Conservation (phyloP, 2,888 invertebrate genomes). For the Perdita meconis region DNA sequence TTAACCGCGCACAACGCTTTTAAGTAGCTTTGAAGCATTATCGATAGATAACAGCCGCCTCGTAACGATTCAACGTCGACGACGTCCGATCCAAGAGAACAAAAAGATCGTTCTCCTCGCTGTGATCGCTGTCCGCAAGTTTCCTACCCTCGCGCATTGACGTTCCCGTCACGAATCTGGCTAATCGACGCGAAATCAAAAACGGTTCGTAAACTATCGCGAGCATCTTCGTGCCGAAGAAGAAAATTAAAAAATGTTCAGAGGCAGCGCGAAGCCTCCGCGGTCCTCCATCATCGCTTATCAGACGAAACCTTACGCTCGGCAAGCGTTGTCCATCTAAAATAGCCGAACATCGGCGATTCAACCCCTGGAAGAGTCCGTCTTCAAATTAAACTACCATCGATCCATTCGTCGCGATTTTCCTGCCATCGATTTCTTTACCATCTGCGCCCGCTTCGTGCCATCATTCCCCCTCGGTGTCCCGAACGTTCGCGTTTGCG, state of each 20-base stretch:
- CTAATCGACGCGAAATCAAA: background rate
- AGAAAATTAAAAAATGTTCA: background rate
- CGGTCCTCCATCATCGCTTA: background rate
- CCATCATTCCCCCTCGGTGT: conserved; percentile 38
- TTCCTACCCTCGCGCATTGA: conserved; percentile 15
- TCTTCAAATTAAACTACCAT: background rate
- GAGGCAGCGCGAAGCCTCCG: background rate
- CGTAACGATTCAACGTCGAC: conserved; percentile 18
- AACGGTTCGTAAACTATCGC: conserved; percentile 12
- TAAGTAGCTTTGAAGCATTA: conserved; percentile 52
- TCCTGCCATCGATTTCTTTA: background rate
- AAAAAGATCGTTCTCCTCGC: conserved; percentile 7
- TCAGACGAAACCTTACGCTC: background rate
- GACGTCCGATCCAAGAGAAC: background rate
- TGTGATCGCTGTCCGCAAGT: conserved; percentile 2
- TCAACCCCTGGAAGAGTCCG: background rate
- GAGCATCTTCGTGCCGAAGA: background rate
- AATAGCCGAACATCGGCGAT: conserved; percentile 20
- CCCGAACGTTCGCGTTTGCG: conserved; percentile 17
- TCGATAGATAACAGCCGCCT: conserved; percentile 17
- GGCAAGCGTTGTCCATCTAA: conserved; percentile 9
- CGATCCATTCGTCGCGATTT: conserved; percentile 25
- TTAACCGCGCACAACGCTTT: conserved; percentile 52
- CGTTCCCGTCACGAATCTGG: background rate
- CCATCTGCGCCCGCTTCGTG: too few relatives aligned